Evolutionary conservation across 2,113 vertebrate genomes (phyloP).

Genomic region (Pterocles orientalis): DNA sequence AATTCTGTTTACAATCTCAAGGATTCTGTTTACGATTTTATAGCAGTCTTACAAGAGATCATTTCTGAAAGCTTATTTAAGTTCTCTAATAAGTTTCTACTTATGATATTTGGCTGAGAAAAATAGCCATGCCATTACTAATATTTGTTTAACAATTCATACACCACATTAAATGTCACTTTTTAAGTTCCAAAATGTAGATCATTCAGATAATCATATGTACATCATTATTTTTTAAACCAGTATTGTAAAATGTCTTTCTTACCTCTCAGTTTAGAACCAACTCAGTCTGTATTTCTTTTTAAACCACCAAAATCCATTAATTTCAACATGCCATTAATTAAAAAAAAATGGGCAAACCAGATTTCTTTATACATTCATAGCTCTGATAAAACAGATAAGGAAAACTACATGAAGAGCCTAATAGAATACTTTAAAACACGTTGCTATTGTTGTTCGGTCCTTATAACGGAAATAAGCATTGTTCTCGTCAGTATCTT

Average conservation of each 20-base stretch:
- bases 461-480: background rate
- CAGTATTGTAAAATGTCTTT: background rate
- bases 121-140: background rate
- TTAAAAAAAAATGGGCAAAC: no score
- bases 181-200: background rate
- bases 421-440: background rate
- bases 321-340: background rate
- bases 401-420: background rate
- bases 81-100: background rate
- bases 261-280: background rate
- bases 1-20: background rate
- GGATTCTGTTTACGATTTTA: background rate
- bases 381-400: background rate
- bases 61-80: background rate
- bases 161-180: background rate
- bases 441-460: background rate
- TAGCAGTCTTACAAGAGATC: background rate
- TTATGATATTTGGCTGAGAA: background rate
- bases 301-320: constrained; percentile 14
- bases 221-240: background rate
- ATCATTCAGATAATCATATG: background rate
- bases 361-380: background rate
- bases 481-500: background rate
- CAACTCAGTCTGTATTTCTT: background rate
- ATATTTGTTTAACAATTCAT: background rate